Evolutionary conservation across 2,888 invertebrate genomes (phyloP), one percentile per base, ranked within the genome.

Genomic region (Drosophila helvetica): DNA sequence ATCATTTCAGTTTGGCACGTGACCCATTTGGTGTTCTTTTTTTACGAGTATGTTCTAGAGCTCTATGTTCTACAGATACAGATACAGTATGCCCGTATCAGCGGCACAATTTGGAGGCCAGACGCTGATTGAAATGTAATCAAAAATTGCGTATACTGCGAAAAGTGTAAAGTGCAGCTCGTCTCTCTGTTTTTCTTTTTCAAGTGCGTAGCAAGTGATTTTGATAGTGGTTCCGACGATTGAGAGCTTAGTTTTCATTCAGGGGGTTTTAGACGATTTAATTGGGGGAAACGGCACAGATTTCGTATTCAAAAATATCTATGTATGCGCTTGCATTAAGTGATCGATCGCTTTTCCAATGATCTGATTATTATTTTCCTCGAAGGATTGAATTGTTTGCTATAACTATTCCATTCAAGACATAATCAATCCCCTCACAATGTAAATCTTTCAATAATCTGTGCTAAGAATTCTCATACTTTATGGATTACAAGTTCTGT

Each of bases 61-160:
- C 50, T 65, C 61, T 56, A 30, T 43, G 47, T 19, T 61, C 38
- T 56, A 43, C 17, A 18, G 45, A 45, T 53, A 58, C 25, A 25
- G n/a, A n/a, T n/a, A n/a, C n/a, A n/a, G n/a, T 48, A 15, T 38
- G 33, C 6, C 7, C 38, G 6, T 38, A 15, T 15, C 15, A 7
- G 38, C 7, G 6, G 6, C 12, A 8, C 63, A 42, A 19, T 58
- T 71, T 64, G n/a, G 50, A 62, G 53, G 56, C 67, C 43, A 19
- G 47, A 38, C 45, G 46, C 50, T 63, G 71, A 79, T 81, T 82
- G 75, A 81, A 85, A 79, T 81, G 77, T 79, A 85, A 87, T 79
- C 86, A 74, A 69, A 79, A 77, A 85, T 70, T 77, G 74, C 71
- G 59, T 47, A 75, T 66, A 66, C 79, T 65, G 85, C 72, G 59